Percentiles rank a stretch among this genome's conserved stretches.
Evolutionary conservation across 2,113 vertebrate species (phyloP).

Genomic region (Perca schrenkii): DNA sequence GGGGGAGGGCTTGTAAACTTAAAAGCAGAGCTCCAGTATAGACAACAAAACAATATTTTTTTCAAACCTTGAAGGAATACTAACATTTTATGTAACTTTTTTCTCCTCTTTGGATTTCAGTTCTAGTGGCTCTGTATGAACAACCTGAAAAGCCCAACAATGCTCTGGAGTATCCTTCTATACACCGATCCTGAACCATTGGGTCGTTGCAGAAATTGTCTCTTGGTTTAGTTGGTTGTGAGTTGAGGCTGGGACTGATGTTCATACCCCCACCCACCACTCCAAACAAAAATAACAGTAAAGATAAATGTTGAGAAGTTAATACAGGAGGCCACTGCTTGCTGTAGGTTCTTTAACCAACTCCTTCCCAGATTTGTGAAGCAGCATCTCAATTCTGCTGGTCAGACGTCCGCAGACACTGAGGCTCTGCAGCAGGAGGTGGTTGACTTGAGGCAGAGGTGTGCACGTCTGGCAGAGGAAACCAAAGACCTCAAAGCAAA

Average conservation of each 20-base stretch:
- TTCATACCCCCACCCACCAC: neutral
- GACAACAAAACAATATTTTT: no score
- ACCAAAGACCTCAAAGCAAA: constrained; percentile 92
- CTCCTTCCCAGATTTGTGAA: constrained; percentile 89
- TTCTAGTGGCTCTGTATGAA: constrained; percentile 94
- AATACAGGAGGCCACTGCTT: neutral
- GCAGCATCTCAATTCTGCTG: constrained; percentile 88
- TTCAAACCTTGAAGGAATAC: no score
- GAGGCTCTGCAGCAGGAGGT: constrained; percentile 91
- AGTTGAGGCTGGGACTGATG: neutral
- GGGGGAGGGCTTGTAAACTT: no score
- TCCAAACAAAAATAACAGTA: neutral
- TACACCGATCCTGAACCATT: neutral
- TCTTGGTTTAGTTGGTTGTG: neutral
- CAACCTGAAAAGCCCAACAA: constrained; percentile 93
- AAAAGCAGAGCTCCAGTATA: no score
- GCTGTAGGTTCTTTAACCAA: constrained; percentile 81
- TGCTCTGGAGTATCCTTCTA: constrained; percentile 96
- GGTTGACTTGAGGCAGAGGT: constrained; percentile 90
- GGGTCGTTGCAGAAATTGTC: neutral
- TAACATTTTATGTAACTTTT: neutral
- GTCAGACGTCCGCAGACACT: constrained; percentile 85
- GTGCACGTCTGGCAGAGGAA: constrained; percentile 90
- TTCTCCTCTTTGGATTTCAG: constrained; percentile 79
- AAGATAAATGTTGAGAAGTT: neutral